Percentiles rank a stretch among this genome's conserved stretches.
phyloP scores from a whole-genome alignment of 2,113 vertebrate genomes.

The Triplophysa tibetana region DNA sequence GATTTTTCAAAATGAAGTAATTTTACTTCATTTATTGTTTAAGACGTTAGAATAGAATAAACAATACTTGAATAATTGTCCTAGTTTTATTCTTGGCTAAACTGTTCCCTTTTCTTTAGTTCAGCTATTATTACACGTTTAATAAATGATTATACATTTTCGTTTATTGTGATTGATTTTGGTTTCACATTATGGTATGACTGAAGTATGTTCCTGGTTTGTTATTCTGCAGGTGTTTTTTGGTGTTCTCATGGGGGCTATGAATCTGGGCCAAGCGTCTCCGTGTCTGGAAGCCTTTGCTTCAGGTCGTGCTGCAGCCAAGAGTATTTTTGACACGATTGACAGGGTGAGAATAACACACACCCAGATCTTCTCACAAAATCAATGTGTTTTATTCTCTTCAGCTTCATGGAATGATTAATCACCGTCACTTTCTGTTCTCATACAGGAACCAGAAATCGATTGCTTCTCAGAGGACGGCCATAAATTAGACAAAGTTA shows the following conservation, averaged over 20 bases:
- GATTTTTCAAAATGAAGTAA: too few species aligned
- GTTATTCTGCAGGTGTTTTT: conserved; percentile 72
- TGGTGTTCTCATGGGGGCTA: conserved; percentile 73
- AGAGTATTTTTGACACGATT: conserved; percentile 74
- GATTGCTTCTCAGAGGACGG: conserved; percentile 76
- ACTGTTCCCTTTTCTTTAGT: too few species aligned
- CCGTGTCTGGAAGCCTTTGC: conserved; percentile 76
- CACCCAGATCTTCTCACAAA: conserved; percentile 9
- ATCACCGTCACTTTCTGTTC: conserved; percentile 31
- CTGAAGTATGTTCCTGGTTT: neutral
- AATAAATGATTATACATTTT: too few species aligned
- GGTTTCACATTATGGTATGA: too few species aligned
- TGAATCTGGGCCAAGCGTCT: conserved; percentile 74
- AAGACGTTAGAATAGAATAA: too few species aligned
- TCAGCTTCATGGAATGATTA: conserved; percentile 3
- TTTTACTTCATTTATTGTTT: too few species aligned
- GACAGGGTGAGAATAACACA: conserved; percentile 67
- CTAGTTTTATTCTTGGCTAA: too few species aligned
- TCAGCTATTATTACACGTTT: too few species aligned
- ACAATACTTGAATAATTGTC: too few species aligned
- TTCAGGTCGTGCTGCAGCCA: conserved; percentile 75
- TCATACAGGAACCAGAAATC: conserved; percentile 71
- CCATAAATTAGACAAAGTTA: conserved; percentile 71
- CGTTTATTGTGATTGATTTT: too few species aligned
- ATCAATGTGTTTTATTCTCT: conserved; percentile 13